Base-by-base conservation (phyloP, 2,888 invertebrate genomes). In the Microplitis deprimator region DNA sequence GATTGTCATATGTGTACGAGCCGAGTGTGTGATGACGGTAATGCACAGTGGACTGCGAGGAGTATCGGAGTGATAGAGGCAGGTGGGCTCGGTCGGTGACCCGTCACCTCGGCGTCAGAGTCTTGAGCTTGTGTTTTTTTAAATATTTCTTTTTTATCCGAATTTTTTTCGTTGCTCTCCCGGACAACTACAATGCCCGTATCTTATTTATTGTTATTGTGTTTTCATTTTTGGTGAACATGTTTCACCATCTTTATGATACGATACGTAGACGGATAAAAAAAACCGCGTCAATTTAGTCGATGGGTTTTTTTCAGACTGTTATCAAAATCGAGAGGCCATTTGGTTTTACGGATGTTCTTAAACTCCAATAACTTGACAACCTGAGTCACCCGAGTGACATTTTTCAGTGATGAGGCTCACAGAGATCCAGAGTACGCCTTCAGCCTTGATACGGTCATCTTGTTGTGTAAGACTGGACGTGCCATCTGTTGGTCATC, bases 401-500 rank as follows among this genome's bases (percentile, higher is more conserved):
- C 59, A 67, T 67, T 65, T 29, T 73, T 65, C 50, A 16, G 17
- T 13, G 73, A 65, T 67, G 20, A 73, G 7, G 29, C 29, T 29
- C 20, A 62, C 6, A 62, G n/a, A 62, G 4, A 20, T 62, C 8
- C 20, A 20, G 16, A 59, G 59, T 29, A 8, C 17, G 20, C 20
- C 10, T 40, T 74, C 13, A 20, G 13, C 60, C 10, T 68, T 60
- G n/a, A 62, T 62, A 62, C 61, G 64, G 41, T 75, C 62, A 75
- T 40, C 60, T 68, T 13, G 13, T 50, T 50, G 61, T 78, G 62
- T 17, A 76, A 78, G 78, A 83, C 82, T 77, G 50, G 70, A 73
- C 74, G 80, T 83, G 86, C 86, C 86, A 86, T 86, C 85, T 86
- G 75, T 84, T 80, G 83, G 81, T 41, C 65, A 77, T 74, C 68